Percentiles rank a stretch among this genome's conserved stretches.
phyloP scores from a whole-genome alignment of 2,113 vertebrate genomes.

The Burhinus oedicnemus region DNA sequence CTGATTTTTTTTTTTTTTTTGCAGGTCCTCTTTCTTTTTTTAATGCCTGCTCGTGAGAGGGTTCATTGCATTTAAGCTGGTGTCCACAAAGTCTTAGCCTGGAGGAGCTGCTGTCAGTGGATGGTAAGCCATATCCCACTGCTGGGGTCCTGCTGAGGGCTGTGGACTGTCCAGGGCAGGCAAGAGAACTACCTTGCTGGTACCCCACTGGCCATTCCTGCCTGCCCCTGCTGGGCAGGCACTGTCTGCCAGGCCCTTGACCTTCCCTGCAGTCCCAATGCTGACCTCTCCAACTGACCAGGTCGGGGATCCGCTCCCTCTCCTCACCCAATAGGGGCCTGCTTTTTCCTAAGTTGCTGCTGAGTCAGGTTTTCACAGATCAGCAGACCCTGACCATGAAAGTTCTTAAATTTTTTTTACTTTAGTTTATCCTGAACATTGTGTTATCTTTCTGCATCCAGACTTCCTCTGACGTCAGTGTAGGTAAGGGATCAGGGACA shows the following conservation, averaged over 20 bases:
- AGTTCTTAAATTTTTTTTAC: neutral
- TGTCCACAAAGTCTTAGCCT: neutral
- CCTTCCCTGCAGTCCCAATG: rapidly evolving
- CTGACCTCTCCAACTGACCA: neutral
- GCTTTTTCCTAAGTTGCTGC: neutral
- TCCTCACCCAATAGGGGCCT: neutral
- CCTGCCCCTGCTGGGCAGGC: neutral
- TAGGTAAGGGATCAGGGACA: neutral
- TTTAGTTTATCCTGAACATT: neutral
- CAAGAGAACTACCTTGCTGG: neutral
- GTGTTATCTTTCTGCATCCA: neutral
- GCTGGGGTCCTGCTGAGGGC: neutral
- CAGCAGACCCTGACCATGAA: neutral
- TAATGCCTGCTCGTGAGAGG: too few species aligned
- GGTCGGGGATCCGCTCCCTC: constrained; percentile 5
- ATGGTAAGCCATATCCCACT: rapidly evolving
- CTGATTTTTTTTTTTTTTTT: neutral
- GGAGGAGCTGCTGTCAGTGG: neutral
- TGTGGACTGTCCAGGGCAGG: neutral
- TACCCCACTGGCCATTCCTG: neutral
- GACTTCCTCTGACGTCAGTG: neutral
- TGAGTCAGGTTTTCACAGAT: neutral
- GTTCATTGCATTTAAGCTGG: neutral
- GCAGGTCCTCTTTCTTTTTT: neutral
- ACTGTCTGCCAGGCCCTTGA: neutral